Conservation (phyloP, 2,888 invertebrate species). For the Rotaria magnacalcarata region DNA sequence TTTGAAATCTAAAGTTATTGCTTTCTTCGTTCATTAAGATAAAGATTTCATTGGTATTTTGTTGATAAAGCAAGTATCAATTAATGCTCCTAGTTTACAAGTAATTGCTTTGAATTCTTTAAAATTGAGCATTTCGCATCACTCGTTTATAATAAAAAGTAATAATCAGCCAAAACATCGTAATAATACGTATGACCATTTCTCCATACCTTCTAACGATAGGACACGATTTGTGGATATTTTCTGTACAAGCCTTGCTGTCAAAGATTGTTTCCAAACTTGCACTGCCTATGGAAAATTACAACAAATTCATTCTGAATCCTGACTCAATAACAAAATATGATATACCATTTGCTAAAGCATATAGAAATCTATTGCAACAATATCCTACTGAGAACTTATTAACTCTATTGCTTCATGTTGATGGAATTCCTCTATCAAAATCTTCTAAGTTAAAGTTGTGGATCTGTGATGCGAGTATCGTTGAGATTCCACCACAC, state of each 20-base stretch:
- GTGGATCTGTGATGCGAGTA: not conserved
- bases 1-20: too few relatives aligned
- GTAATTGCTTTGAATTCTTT: too few relatives aligned
- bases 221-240: too few relatives aligned
- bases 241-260: not conserved
- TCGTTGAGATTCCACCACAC: not conserved
- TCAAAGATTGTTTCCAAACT: not conserved
- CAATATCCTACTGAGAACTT: not conserved
- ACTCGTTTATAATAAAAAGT: too few relatives aligned
- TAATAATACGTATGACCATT: too few relatives aligned
- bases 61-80: too few relatives aligned
- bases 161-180: too few relatives aligned
- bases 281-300: not conserved
- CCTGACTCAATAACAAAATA: not conserved
- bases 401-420: not conserved
- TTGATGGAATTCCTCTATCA: not conserved
- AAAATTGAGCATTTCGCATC: too few relatives aligned
- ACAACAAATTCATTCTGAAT: not conserved
- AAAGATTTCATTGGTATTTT: too few relatives aligned
- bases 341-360: conserved; percentile 2
- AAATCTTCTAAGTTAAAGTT: not conserved
- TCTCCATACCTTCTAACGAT: too few relatives aligned
- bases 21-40: too few relatives aligned
- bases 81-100: too few relatives aligned
- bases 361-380: not conserved